These are phyloP conservation scores for Drosophila nr. medialis DNA, from an alignment of 2,888 invertebrate genomes.

Conservation along the genomic window DNA sequence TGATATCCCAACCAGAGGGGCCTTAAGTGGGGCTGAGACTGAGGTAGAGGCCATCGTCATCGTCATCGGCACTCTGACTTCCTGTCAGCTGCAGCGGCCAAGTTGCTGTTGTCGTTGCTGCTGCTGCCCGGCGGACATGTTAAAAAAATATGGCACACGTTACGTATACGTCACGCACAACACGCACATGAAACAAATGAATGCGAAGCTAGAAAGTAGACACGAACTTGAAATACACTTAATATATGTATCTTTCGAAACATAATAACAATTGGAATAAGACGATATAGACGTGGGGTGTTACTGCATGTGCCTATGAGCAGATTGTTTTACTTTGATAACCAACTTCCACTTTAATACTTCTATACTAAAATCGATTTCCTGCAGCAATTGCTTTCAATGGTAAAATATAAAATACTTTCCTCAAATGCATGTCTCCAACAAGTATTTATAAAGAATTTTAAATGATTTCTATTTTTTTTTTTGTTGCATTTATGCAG, in stretches of 20 bases:
- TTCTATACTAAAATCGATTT: neutral
- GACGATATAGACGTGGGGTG: neutral
- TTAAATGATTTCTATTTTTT: neutral
- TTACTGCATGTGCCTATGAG: neutral
- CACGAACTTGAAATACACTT: slow-evolving; percentile 25
- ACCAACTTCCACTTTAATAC: neutral
- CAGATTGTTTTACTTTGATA: neutral
- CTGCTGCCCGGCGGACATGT: slow-evolving; percentile 65
- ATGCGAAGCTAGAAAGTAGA: slow-evolving; percentile 8
- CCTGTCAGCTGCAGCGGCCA: slow-evolving; percentile 54
- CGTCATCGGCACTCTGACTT: slow-evolving; percentile 46
- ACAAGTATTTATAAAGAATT: neutral
- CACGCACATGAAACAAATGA: slow-evolving; percentile 33
- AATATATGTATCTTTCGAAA: too few species aligned
- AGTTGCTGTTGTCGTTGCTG: slow-evolving; percentile 20
- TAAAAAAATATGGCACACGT: slow-evolving; percentile 73
- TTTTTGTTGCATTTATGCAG: neutral
- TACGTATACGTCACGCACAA: slow-evolving; percentile 72
- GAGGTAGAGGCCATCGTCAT: slow-evolving; percentile 25
- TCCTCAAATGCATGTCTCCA: neutral
- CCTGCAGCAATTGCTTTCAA: neutral
- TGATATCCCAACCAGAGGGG: slow-evolving; percentile 25
- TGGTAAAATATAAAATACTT: neutral
- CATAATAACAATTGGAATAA: neutral
- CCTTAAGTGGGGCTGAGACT: neutral